phyloP scores from a whole-genome alignment of 2,113 vertebrate genomes.

The Syngnathus typhle region DNA sequence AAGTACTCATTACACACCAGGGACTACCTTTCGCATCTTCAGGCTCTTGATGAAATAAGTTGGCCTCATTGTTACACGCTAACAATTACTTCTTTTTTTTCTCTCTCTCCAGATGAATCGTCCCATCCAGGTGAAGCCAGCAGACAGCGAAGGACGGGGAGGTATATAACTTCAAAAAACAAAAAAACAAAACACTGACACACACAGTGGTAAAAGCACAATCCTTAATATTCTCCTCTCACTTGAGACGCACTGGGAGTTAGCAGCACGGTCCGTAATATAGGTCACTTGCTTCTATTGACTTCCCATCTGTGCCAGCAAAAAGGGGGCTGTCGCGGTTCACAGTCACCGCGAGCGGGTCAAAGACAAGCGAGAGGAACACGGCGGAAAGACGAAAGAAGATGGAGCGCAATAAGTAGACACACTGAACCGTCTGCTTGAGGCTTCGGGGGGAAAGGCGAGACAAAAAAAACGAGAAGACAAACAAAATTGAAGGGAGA shows the following conservation, averaged over 20 bases:
- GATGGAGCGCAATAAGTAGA: conserved; percentile 5
- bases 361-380: conserved; percentile 49
- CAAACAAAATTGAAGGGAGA: neutral
- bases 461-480: neutral
- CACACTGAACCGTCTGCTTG: neutral
- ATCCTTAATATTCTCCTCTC: conserved; percentile 60
- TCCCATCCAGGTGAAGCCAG: conserved; percentile 98
- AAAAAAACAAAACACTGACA: conserved; percentile 32
- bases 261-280: conserved; percentile 62
- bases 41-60: conserved; percentile 13
- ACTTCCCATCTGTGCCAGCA: conserved; percentile 68
- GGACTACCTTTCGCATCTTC: conserved; percentile 15
- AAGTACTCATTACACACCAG: conserved; percentile 27
- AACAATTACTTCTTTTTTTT: conserved; percentile 32
- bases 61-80: conserved; percentile 24
- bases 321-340: conserved; percentile 51
- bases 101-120: conserved; percentile 85
- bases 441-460: neutral
- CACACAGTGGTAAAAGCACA: conserved; percentile 40
- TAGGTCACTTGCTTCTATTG: conserved; percentile 73
- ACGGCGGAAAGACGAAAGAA: conserved; percentile 1
- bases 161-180: conserved; percentile 77
- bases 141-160: conserved; percentile 98
- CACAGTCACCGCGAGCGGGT: conserved; percentile 55
- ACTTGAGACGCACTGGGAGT: conserved; percentile 56